phyloP scores from a whole-genome alignment of 2,113 vertebrate genomes.

The Leptobrachium leishanense region DNA sequence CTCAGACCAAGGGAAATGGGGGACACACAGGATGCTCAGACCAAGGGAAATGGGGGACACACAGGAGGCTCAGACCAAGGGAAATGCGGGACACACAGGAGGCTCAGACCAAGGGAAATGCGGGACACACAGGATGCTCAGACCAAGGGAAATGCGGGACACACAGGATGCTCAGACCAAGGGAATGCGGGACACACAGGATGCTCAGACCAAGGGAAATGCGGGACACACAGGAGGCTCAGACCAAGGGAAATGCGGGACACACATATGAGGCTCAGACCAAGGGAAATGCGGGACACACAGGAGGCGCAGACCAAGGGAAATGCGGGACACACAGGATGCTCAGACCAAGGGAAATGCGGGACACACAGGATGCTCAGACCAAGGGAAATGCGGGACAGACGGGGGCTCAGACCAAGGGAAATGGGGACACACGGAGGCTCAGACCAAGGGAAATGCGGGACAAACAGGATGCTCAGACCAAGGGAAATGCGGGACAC shows the following conservation, averaged over 20 bases:
- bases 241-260: background rate
- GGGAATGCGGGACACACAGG: background rate
- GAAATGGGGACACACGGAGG: too few relatives aligned
- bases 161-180: background rate
- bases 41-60: background rate
- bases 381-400: too few relatives aligned
- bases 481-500: background rate
- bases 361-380: too few relatives aligned
- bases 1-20: too few relatives aligned
- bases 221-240: background rate
- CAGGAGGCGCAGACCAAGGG: background rate
- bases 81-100: background rate
- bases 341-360: too few relatives aligned
- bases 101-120: too few relatives aligned
- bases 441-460: too few relatives aligned
- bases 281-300: too few relatives aligned
- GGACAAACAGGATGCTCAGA: too few relatives aligned
- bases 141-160: slow-evolving; percentile 12
- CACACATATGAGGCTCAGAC: too few relatives aligned
- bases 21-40: background rate
- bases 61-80: background rate
- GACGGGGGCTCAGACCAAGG: too few relatives aligned
- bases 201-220: background rate
- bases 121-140: background rate
- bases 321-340: too few relatives aligned